These are phyloP conservation scores for Characodon lateralis DNA, from an alignment of 2,797 vertebrate genomes.

Conservation along the genomic window DNA sequence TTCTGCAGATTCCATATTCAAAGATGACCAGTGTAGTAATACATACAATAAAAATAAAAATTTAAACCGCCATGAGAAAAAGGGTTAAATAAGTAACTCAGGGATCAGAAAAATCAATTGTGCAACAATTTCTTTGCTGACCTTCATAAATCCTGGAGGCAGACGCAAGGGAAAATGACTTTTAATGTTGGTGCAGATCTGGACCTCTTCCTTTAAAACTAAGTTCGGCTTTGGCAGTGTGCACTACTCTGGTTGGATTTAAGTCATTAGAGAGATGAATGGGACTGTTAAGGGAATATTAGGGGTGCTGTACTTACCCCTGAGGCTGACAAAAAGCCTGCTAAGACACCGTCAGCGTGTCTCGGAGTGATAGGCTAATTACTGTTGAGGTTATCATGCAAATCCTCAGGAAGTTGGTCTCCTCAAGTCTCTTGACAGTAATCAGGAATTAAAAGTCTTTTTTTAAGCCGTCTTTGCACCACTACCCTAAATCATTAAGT, in stretches of 20 bases:
- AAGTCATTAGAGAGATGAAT: neutral
- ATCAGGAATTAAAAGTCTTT: neutral
- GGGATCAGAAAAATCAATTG: neutral
- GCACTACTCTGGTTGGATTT: neutral
- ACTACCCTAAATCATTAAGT: neutral
- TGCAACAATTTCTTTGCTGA: neutral
- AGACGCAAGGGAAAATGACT: neutral
- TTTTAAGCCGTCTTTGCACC: neutral
- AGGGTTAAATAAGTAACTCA: neutral
- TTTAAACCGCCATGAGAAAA: neutral
- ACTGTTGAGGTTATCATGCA: constrained; percentile 52
- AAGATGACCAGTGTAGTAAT: neutral
- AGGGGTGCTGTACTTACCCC: constrained; percentile 33
- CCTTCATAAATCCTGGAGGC: neutral
- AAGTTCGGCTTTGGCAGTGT: neutral
- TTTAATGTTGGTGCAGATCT: neutral
- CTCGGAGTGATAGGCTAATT: constrained; percentile 43
- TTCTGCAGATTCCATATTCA: neutral
- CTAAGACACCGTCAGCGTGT: constrained; percentile 49
- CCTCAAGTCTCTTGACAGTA: neutral
- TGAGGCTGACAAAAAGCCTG: constrained; percentile 41
- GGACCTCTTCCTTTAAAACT: neutral
- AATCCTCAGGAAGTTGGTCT: constrained; percentile 54
- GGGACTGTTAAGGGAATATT: constrained; percentile 19
- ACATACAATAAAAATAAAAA: neutral